Percentiles rank a stretch among this genome's conserved stretches.
phyloP scores from a whole-genome alignment of 1,140 invertebrate species.

The Listronotus oregonensis region DNA sequence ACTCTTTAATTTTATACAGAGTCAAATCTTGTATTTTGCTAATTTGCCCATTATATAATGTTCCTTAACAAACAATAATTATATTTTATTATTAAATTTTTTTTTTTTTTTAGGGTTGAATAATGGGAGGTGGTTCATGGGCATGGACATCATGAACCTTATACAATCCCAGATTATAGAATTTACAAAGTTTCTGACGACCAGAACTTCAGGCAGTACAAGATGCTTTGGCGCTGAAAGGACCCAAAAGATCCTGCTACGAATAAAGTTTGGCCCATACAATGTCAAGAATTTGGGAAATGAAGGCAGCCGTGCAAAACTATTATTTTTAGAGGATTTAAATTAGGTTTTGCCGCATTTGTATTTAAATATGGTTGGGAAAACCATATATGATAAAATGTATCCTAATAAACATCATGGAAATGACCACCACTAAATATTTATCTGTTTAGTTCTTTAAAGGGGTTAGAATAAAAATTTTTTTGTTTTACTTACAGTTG shows the following conservation, averaged over 20 bases:
- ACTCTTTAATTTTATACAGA: too few species aligned
- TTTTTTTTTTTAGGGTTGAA: background rate
- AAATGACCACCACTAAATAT: conserved; percentile 33
- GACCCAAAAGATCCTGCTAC: conserved; percentile 80
- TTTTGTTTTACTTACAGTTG: too few species aligned
- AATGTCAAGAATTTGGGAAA: conserved; percentile 61
- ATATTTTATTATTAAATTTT: too few species aligned
- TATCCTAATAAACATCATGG: conserved; percentile 58
- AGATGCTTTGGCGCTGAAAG: conserved; percentile 66
- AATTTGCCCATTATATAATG: too few species aligned
- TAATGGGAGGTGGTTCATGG: conserved; percentile 63
- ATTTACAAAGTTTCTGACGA: conserved; percentile 74
- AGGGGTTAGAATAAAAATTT: too few species aligned
- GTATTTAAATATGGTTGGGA: conserved; percentile 64
- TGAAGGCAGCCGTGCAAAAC: conserved; percentile 43
- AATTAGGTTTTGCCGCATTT: conserved; percentile 66
- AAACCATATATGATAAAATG: conserved; percentile 59
- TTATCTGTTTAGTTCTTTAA: too few species aligned
- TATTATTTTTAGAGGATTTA: conserved; percentile 65
- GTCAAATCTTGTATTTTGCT: too few species aligned
- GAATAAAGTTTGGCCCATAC: conserved; percentile 84
- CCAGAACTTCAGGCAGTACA: conserved; percentile 67
- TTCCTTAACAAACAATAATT: too few species aligned
- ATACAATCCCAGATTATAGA: conserved; percentile 69
- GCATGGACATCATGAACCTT: conserved; percentile 57